Evolutionary conservation across 2,113 vertebrate species (phyloP), one percentile per base, ranked within the genome.

Genomic region (Passerina amoena): DNA sequence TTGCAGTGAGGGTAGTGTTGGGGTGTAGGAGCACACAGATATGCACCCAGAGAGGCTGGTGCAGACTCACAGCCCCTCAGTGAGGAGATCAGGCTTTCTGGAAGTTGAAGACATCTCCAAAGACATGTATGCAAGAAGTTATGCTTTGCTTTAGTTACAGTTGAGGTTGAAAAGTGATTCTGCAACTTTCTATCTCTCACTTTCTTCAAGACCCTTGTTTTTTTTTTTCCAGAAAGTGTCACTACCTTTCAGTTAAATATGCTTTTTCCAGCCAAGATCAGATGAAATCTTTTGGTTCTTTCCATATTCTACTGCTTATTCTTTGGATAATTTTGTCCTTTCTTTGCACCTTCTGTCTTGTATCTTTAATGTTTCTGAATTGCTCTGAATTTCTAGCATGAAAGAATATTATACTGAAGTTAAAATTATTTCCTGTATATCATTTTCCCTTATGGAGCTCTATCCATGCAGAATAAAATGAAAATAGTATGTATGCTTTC

Each of bases 391-490:
- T 95, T 71, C 47, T 76, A 87, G 22, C 25, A 92, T 72, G 48
- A 91, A 86, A 76, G 37, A 86, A 59, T 75, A 70, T 45, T 69
- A 65, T 61, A 63, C n/a, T 66, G 77, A 77, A 76, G 15, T 86
- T 87, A 38, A 82, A 82, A 69, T 93, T 90, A 82, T 91, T 89
- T 91, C 83, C 54, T 73, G 30, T 70, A 35, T 76, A 81, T 78
- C 2, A 45, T 85, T 92, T 87, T 82, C 70, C 0, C 28, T 73
- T 86, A 71, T 53, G 33, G 88, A 90, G 25, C 7, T 92, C 85
- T 82, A 92, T 16, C 4, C 4, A 86, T 76, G 69, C 27, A 92
- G 83, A 92, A 96, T 90, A 61, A 96, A 94, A 65, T 76, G 57
- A 93, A 91, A 94, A 85, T 59, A 47, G 23, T 44, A 70, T 50